phyloP scores from a whole-genome alignment of 2,113 vertebrate genomes.

The Guaruba guarouba region DNA sequence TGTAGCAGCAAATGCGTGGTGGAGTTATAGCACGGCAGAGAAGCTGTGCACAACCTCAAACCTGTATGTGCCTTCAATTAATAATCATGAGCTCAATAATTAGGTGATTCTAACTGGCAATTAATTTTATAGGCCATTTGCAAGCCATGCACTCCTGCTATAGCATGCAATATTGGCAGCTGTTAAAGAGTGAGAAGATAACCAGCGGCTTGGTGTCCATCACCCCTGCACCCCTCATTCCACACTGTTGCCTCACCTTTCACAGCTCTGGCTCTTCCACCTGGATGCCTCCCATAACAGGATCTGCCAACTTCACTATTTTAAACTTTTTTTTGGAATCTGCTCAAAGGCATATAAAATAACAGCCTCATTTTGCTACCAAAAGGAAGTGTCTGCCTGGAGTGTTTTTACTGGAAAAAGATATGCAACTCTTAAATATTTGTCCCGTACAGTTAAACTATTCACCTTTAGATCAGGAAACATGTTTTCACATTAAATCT shows the following conservation, averaged over 20 bases:
- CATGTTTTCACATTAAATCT: constrained; percentile 43
- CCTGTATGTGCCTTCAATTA: not conserved
- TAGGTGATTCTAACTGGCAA: constrained; percentile 30
- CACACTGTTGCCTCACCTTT: not conserved
- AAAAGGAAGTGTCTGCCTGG: constrained; percentile 40
- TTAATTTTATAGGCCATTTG: constrained; percentile 44
- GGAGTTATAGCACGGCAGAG: rapidly evolving
- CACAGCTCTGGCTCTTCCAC: not conserved
- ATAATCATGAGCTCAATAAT: not conserved
- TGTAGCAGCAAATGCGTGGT: not conserved
- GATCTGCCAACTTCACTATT: not conserved
- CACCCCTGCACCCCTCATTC: not conserved
- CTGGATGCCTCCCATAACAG: not conserved
- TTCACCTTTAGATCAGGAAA: constrained; percentile 60
- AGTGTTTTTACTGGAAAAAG: constrained; percentile 57
- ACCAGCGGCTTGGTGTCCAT: rapidly evolving
- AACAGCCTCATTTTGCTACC: constrained; percentile 21
- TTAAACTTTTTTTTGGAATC: not conserved
- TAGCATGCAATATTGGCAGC: rapidly evolving
- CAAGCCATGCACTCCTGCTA: not conserved
- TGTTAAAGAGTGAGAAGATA: not conserved
- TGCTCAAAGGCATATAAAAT: not conserved
- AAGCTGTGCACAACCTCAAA: not conserved
- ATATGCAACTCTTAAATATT: not conserved
- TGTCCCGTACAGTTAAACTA: constrained; percentile 13